Percentiles rank a stretch among this genome's conserved stretches.
phyloP scores from a whole-genome alignment of 1,140 invertebrate species.

The Scaptomyza pallida region DNA sequence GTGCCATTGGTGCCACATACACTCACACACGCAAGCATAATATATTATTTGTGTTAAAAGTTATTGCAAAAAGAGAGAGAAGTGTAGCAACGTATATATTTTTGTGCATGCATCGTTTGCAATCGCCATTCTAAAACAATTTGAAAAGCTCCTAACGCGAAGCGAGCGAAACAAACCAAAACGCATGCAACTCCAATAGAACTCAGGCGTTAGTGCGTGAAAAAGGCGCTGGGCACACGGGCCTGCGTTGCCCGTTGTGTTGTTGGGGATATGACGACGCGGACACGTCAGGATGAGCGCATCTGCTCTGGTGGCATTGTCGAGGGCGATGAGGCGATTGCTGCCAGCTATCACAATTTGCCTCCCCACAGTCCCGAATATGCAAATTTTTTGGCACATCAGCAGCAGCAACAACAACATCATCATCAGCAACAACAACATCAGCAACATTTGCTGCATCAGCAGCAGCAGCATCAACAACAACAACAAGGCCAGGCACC shows the following conservation, averaged over 20 bases:
- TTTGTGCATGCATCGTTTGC: constrained; percentile 22
- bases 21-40: constrained; percentile 58
- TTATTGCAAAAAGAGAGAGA: constrained; percentile 42
- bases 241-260: constrained; percentile 26
- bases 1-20: constrained; percentile 52
- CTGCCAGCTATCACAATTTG: constrained; percentile 46
- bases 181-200: constrained; percentile 69
- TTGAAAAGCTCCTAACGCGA: constrained; percentile 8
- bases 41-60: constrained; percentile 62
- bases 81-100: constrained; percentile 40
- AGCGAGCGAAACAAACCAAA: constrained; percentile 16
- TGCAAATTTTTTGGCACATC: constrained; percentile 60
- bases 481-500: constrained; percentile 49
- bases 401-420: constrained; percentile 61
- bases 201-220: constrained; percentile 40
- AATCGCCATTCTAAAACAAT: constrained; percentile 15
- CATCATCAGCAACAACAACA: constrained; percentile 54
- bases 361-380: constrained; percentile 56
- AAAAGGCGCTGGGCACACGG: constrained; percentile 38
- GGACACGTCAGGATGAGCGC: constrained; percentile 68
- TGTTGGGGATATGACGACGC: constrained; percentile 59
- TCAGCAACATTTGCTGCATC: constrained; percentile 41
- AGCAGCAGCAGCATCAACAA: constrained; percentile 44
- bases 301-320: constrained; percentile 35
- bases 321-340: constrained; percentile 38